phyloP scores from a whole-genome alignment of 2,888 invertebrate genomes.

The Emmelina monodactyla region DNA sequence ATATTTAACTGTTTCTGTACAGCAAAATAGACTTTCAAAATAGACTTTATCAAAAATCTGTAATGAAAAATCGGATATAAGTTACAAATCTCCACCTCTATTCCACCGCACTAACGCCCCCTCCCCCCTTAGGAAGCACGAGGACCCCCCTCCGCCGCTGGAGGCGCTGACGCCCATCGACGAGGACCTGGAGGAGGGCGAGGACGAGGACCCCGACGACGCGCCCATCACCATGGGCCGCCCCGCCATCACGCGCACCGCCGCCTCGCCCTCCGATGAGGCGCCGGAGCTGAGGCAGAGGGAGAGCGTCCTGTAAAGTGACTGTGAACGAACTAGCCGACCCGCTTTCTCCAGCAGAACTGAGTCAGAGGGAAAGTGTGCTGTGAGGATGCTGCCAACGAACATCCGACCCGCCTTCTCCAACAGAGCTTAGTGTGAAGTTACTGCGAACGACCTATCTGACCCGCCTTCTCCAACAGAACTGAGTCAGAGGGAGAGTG shows the following conservation, averaged over 20 bases:
- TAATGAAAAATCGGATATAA: no score
- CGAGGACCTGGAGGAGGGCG: slow-evolving; percentile 74
- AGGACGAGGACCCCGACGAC: slow-evolving; percentile 76
- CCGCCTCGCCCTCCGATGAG: slow-evolving; percentile 71
- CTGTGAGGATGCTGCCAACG: no score
- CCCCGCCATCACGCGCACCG: slow-evolving; percentile 81
- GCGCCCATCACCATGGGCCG: slow-evolving; percentile 76
- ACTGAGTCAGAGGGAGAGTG: slow-evolving; percentile 72
- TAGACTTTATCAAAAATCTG: no score
- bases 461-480: slow-evolving; percentile 66
- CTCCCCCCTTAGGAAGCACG: slow-evolving; percentile 47
- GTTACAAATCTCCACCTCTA: no score
- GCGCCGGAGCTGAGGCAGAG: slow-evolving; percentile 58
- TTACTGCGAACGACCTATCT: slow-evolving; percentile 75
- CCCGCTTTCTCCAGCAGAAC: slow-evolving; percentile 56
- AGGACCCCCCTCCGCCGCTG: slow-evolving; percentile 69
- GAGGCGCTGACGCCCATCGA: slow-evolving; percentile 85
- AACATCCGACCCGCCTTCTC: no score
- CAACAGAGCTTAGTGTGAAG: no score
- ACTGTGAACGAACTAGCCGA: slow-evolving; percentile 69
- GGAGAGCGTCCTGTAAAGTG: slow-evolving; percentile 73
- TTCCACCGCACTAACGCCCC: no score
- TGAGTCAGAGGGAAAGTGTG: slow-evolving; percentile 74
- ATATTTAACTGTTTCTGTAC: no score
- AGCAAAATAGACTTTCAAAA: no score